Conservation (phyloP, 1,140 invertebrate species). For the Nasonia giraulti region DNA sequence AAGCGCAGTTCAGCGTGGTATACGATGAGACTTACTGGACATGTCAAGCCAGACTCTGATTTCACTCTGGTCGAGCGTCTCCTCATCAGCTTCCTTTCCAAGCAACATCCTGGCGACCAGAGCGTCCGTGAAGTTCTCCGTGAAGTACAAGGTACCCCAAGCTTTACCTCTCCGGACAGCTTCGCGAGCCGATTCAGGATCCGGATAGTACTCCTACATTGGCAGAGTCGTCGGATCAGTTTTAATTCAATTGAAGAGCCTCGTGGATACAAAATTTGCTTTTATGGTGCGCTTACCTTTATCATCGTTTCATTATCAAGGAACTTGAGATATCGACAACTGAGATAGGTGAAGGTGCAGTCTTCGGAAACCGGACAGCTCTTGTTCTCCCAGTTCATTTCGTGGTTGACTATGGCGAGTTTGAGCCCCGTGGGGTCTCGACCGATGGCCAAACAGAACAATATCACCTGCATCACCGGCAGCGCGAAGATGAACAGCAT, state of each 20-base stretch:
- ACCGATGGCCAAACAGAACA: constrained; percentile 96
- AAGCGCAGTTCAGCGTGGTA: neutral
- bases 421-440: constrained; percentile 89
- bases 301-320: constrained; percentile 80
- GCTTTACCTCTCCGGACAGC: constrained; percentile 84
- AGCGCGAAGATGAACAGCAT: constrained; percentile 94
- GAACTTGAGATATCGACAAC: constrained; percentile 84
- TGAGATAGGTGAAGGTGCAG: constrained; percentile 82
- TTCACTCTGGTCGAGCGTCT: constrained; percentile 87
- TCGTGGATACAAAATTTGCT: neutral
- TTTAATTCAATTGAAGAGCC: neutral
- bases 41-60: constrained; percentile 91
- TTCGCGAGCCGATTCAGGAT: constrained; percentile 79
- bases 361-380: constrained; percentile 73
- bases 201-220: constrained; percentile 80
- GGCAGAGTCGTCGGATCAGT: neutral
- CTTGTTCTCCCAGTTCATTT: constrained; percentile 79
- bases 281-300: constrained; percentile 65
- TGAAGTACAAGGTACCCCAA: constrained; percentile 91
- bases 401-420: constrained; percentile 90
- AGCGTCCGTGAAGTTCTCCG: constrained; percentile 89
- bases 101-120: constrained; percentile 82
- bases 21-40: constrained; percentile 81
- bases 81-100: constrained; percentile 82
- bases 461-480: constrained; percentile 94